These are phyloP conservation scores for Caprella mutica DNA, from an alignment of 2,888 invertebrate genomes.

Conservation along the genomic window DNA sequence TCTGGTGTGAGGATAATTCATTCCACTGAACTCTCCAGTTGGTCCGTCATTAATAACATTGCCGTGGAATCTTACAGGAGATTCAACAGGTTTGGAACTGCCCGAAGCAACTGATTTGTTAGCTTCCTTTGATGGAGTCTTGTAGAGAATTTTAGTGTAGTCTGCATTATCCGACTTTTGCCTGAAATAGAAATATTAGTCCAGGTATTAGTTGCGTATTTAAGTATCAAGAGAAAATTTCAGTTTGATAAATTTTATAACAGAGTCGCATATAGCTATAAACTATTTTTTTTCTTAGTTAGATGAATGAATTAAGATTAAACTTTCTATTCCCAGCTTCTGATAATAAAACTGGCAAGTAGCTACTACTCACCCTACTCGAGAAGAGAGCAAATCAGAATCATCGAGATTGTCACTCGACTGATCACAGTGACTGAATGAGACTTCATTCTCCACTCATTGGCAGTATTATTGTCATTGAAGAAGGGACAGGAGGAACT, in stretches of 20 bases:
- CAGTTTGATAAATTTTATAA: too few species aligned
- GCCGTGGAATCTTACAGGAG: conserved; percentile 18
- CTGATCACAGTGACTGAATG: conserved; percentile 11
- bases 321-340: too few species aligned
- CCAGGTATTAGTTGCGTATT: too few species aligned
- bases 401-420: conserved; percentile 6
- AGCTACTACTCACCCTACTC: conserved; percentile 10
- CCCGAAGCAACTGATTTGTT: not conserved
- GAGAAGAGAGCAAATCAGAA: conserved; percentile 4
- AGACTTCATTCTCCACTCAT: not conserved
- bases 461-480: too few species aligned
- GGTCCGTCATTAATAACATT: conserved; percentile 27
- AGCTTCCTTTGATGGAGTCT: not conserved
- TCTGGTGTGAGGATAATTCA: conserved; percentile 31
- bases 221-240: too few species aligned
- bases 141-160: conserved; percentile 13
- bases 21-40: conserved; percentile 32
- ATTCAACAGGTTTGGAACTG: not conserved
- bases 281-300: too few species aligned
- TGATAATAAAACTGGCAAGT: too few species aligned
- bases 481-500: too few species aligned
- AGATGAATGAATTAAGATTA: too few species aligned
- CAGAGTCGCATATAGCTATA: too few species aligned
- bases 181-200: not conserved
- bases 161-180: not conserved